phyloP scores from a whole-genome alignment of 2,113 vertebrate species.

The Glaucomys volans region DNA sequence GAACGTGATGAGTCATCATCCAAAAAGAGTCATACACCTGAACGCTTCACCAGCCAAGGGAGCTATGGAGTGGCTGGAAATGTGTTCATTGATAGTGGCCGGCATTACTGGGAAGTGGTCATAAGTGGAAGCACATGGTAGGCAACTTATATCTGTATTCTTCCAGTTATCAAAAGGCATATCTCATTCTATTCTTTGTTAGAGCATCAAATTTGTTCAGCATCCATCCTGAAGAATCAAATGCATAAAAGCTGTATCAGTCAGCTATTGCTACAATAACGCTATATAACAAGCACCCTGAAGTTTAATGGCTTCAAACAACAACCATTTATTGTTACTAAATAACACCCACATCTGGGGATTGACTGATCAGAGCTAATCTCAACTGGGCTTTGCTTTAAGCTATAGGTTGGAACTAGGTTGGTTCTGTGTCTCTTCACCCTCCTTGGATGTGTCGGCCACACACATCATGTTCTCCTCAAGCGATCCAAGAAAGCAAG shows the following conservation, averaged over 20 bases:
- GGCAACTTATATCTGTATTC: slow-evolving; percentile 54
- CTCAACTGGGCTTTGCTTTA: not conserved
- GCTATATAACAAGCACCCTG: not conserved
- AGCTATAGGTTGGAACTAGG: not conserved
- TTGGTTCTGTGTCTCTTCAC: not conserved
- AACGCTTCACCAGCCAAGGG: slow-evolving; percentile 96
- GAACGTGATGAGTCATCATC: slow-evolving; percentile 97
- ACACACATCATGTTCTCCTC: not conserved
- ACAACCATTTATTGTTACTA: not conserved
- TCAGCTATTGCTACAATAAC: not conserved
- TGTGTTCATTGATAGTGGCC: slow-evolving; percentile 97
- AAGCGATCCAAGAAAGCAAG: not conserved
- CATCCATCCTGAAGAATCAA: slow-evolving; percentile 36
- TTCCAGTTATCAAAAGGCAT: not conserved
- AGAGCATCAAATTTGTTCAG: not conserved
- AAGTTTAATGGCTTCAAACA: slow-evolving; percentile 34
- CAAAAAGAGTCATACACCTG: slow-evolving; percentile 97
- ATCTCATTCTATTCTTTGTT: slow-evolving; percentile 1
- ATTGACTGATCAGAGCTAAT: not conserved
- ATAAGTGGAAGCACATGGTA: slow-evolving; percentile 99
- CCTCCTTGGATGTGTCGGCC: not conserved
- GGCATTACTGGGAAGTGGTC: slow-evolving; percentile 99
- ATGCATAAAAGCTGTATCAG: not conserved
- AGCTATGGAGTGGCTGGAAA: slow-evolving; percentile 97
- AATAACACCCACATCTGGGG: not conserved